These are phyloP conservation scores for Salpingus planirostris DNA, from an alignment of 2,888 invertebrate genomes.

Conservation along the genomic window DNA sequence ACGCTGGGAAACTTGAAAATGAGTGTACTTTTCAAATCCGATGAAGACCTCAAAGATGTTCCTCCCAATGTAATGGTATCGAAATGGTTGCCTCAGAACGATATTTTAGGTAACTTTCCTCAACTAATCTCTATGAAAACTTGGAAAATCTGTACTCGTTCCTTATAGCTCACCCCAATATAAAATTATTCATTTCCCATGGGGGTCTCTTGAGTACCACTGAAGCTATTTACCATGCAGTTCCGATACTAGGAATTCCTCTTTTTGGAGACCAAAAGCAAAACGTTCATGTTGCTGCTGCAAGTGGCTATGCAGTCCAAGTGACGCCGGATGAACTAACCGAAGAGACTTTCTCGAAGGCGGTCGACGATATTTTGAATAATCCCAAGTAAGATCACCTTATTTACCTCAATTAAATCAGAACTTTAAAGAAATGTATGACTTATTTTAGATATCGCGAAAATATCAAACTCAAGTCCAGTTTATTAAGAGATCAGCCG, in stretches of 20 bases:
- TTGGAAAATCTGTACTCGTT: slow-evolving; percentile 28
- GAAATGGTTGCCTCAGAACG: slow-evolving; percentile 58
- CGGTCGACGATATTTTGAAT: slow-evolving; percentile 14
- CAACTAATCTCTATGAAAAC: slow-evolving; percentile 37
- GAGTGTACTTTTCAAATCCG: slow-evolving; percentile 60
- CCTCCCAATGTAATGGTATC: slow-evolving; percentile 48
- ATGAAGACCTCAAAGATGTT: slow-evolving; percentile 41
- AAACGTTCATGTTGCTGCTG: slow-evolving; percentile 41
- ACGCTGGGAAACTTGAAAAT: slow-evolving; percentile 50
- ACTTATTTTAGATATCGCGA: slow-evolving; percentile 16
- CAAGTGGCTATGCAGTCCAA: slow-evolving; percentile 19
- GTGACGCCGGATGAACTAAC: slow-evolving; percentile 15
- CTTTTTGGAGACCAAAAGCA: slow-evolving; percentile 45
- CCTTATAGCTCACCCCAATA: slow-evolving; percentile 44
- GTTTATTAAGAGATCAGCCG: slow-evolving; percentile 21
- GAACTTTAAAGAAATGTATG: background rate
- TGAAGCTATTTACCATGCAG: slow-evolving; percentile 45
- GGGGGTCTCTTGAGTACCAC: slow-evolving; percentile 50
- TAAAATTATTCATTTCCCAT: slow-evolving; percentile 49
- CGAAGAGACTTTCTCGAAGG: slow-evolving; percentile 15
- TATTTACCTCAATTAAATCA: background rate
- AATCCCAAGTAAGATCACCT: slow-evolving; percentile 3
- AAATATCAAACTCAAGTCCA: slow-evolving; percentile 17
- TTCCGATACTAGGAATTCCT: slow-evolving; percentile 46
- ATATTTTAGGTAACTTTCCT: slow-evolving; percentile 29